Percentiles rank a stretch among this genome's conserved stretches.
phyloP scores from a whole-genome alignment of 2,797 vertebrate genomes.

The Lindbergichthys nudifrons region DNA sequence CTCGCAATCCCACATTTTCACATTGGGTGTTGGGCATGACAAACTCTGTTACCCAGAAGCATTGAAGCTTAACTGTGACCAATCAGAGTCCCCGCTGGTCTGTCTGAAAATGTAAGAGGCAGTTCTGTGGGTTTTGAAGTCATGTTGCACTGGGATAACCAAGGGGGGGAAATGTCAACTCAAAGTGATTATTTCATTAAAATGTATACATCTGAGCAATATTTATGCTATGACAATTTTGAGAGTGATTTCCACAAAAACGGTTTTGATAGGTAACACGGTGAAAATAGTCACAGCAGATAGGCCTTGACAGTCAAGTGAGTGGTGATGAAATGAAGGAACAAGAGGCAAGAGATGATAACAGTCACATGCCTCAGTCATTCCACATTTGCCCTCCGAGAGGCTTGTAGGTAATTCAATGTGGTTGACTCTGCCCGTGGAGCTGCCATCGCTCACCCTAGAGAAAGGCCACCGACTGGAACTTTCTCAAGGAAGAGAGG shows the following conservation, averaged over 20 bases:
- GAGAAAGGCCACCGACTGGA: slow-evolving; percentile 75
- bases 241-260: slow-evolving; percentile 18
- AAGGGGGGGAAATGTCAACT: slow-evolving; percentile 50
- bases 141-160: slow-evolving; percentile 56
- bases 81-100: slow-evolving; percentile 63
- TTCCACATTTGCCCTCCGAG: slow-evolving; percentile 58
- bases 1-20: slow-evolving; percentile 57
- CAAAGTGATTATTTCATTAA: slow-evolving; percentile 63
- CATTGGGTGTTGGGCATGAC: slow-evolving; percentile 66
- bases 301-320: slow-evolving; percentile 35
- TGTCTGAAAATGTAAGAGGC: slow-evolving; percentile 61
- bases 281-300: slow-evolving; percentile 30
- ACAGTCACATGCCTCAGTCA: slow-evolving; percentile 45
- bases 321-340: slow-evolving; percentile 34
- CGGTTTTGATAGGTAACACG: slow-evolving; percentile 35
- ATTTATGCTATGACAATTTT: slow-evolving; percentile 55
- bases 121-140: slow-evolving; percentile 58
- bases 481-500: slow-evolving; percentile 56
- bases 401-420: slow-evolving; percentile 79
- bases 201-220: slow-evolving; percentile 44
- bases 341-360: slow-evolving; percentile 25
- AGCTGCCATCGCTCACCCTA: slow-evolving; percentile 71
- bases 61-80: slow-evolving; percentile 71
- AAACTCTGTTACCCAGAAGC: slow-evolving; percentile 72
- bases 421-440: slow-evolving; percentile 63